phyloP scores from a whole-genome alignment of 2,888 invertebrate genomes.

The Drosophila antonietae region DNA sequence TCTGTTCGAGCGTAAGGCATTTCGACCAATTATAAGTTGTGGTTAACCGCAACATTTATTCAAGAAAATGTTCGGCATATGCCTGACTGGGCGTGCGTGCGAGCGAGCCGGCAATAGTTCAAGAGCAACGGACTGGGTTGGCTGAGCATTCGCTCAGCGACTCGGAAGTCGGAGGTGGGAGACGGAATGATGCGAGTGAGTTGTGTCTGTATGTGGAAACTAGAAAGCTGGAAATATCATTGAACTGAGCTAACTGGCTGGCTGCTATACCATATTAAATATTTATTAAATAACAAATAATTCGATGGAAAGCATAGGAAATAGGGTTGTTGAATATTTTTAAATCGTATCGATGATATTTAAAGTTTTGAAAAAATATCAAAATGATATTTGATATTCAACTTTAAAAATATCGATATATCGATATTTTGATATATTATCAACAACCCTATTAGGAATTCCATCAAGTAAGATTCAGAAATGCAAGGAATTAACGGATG shows the following conservation, averaged over 20 bases:
- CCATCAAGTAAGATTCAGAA: neutral
- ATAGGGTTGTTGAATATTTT: too few relatives aligned
- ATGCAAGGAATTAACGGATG: neutral
- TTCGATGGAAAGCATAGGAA: neutral
- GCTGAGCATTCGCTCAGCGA: conserved; percentile 16
- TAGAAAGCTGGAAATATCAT: conserved; percentile 7
- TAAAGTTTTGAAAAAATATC: too few relatives aligned
- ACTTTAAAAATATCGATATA: too few relatives aligned
- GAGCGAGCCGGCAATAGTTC: conserved; percentile 47
- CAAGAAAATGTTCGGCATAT: conserved; percentile 79
- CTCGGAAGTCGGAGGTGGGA: neutral
- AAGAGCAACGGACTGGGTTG: conserved; percentile 1
- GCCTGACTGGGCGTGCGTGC: conserved; percentile 49
- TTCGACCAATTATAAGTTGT: conserved; percentile 85
- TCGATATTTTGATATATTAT: too few relatives aligned
- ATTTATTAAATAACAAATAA: neutral
- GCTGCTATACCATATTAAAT: neutral
- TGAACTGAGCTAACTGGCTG: neutral
- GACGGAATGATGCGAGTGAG: neutral
- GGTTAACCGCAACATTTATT: conserved; percentile 85
- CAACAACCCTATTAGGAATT: too few relatives aligned
- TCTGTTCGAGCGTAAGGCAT: conserved; percentile 70
- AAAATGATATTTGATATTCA: too few relatives aligned
- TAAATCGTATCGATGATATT: too few relatives aligned
- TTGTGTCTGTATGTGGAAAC: conserved; percentile 11